Evolutionary conservation across 2,797 vertebrate genomes (phyloP), one percentile per base, ranked within the genome.

Genomic region (Schizopygopsis pylzovi): DNA sequence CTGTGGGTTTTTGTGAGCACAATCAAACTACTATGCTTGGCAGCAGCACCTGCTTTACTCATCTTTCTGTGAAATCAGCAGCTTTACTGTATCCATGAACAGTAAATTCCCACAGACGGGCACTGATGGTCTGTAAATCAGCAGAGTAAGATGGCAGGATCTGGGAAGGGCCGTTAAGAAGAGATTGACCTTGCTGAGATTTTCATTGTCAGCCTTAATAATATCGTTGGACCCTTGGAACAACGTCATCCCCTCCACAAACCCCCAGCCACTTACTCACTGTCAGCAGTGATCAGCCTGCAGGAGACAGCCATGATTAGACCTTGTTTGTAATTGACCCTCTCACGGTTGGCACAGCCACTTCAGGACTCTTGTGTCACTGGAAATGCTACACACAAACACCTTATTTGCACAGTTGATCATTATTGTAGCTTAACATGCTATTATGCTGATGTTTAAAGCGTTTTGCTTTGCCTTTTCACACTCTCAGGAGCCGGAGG

Each of bases 401-500:
- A 39, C 39, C 67, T 59, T 71, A 61, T 85, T 79, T 52, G 25
- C 76, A 79, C 67, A 43, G 12, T 61, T 8, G 45, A 61, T 61
- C 7, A n/a, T 79, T 79, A n/a, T 61, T 25, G 63, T 28, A 41
- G 45, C 52, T 68, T 77, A 77, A 54, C 63, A 41, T 28, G 4
- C 63, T 63, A 37, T 83, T 78, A 65, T 71, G 41, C 22, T 63
- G 65, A 85, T 82, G n/a, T 70, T 84, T 33, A 79, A 82, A 67
- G 59, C 71, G 83, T 59, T 72, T 43, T 13, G 4, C 43, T 87
- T 45, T 81, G 70, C 79, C 52, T 82, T 83, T 77, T 76, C 59
- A 45, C 72, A 4, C 81, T 81, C 73, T 70, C 90, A 99, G 98
- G 96, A 95, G 0, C 92, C 93, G 0, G 96, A 96, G 61, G 95